These are phyloP conservation scores for Heliconius charithonia DNA, from an alignment of 2,888 invertebrate genomes.

Conservation along the genomic window DNA sequence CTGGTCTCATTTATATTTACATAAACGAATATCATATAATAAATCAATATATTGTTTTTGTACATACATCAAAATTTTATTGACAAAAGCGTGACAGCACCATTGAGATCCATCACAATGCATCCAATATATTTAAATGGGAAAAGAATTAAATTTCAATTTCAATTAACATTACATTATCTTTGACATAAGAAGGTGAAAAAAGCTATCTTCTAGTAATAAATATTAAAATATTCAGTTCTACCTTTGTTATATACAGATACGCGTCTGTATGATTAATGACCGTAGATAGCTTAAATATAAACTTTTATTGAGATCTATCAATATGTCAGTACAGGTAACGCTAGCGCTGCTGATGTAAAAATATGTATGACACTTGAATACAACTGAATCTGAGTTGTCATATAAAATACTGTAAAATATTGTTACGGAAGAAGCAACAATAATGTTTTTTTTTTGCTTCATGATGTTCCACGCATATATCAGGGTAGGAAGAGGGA, in stretches of 20 bases:
- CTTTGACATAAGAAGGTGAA: background rate
- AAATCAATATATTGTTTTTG: no score
- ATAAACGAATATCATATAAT: no score
- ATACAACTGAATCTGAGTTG: background rate
- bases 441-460: background rate
- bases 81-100: no score
- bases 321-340: conserved; percentile 34
- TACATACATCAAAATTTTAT: no score
- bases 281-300: conserved; percentile 16
- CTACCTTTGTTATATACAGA: background rate
- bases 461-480: no score
- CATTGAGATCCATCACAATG: no score
- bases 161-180: background rate
- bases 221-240: background rate
- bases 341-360: background rate
- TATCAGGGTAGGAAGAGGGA: no score
- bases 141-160: background rate
- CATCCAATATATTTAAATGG: background rate
- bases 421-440: background rate
- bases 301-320: conserved; percentile 24
- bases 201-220: conserved; percentile 5
- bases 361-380: background rate
- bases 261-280: conserved; percentile 24
- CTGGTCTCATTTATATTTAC: no score
- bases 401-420: background rate